phyloP scores from a whole-genome alignment of 92 coral and sea anemone genomes.

The Muricea muricata region DNA sequence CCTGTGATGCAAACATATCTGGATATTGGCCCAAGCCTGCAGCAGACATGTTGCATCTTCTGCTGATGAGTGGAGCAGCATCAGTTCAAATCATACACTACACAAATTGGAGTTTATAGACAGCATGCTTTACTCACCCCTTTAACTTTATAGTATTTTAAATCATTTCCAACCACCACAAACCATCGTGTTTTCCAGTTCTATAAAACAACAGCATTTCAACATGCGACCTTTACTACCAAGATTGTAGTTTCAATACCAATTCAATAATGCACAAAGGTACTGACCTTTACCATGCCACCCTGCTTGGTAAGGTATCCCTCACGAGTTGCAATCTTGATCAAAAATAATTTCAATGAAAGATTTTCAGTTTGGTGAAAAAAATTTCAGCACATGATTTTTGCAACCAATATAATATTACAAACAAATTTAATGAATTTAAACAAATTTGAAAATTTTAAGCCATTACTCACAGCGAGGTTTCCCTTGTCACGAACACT shows the following conservation, averaged over 20 bases:
- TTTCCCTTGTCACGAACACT: slow-evolving; percentile 38
- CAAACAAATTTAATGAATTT: not conserved
- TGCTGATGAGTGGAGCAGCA: too few relatives aligned
- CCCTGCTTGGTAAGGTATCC: slow-evolving; percentile 96
- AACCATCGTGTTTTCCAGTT: slow-evolving; percentile 99
- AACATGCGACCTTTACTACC: too few relatives aligned
- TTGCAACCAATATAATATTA: not conserved
- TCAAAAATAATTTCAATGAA: not conserved
- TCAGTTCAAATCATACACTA: too few relatives aligned
- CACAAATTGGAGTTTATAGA: not conserved
- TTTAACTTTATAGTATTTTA: slow-evolving; percentile 88
- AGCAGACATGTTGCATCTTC: too few relatives aligned
- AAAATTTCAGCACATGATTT: too few relatives aligned
- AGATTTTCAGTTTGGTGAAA: too few relatives aligned
- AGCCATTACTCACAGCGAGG: slow-evolving; percentile 16
- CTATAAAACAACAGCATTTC: slow-evolving; percentile 61
- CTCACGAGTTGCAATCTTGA: slow-evolving; percentile 91
- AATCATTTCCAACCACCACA: slow-evolving; percentile 84
- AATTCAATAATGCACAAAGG: too few relatives aligned
- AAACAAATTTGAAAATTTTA: too few relatives aligned
- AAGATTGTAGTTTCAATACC: too few relatives aligned
- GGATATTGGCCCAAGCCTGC: too few relatives aligned
- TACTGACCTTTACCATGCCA: slow-evolving; percentile 90
- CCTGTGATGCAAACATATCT: too few relatives aligned
- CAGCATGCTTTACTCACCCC: slow-evolving; percentile 71